A percentile compares a stretch with the other conserved stretches of the same genome.
Conservation (phyloP, 2,797 vertebrate species). For the Hippoglossus hippoglossus region DNA sequence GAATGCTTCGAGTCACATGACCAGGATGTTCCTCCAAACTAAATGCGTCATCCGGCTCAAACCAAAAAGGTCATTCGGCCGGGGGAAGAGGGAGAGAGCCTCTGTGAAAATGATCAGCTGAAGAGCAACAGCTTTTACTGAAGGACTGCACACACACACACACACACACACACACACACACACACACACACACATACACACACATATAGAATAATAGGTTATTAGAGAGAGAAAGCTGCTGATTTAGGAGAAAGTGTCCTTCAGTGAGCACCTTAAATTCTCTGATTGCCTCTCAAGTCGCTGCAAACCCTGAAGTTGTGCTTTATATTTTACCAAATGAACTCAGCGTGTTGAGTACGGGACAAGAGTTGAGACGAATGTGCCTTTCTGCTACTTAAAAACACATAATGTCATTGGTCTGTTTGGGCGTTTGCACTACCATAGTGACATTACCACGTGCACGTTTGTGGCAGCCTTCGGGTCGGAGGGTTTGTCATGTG, state of each 20-base stretch:
- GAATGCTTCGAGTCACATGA: conserved; percentile 80
- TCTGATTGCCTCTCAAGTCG: conserved; percentile 56
- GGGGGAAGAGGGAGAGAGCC: conserved; percentile 57
- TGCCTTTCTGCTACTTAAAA: conserved; percentile 78
- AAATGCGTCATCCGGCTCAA: conserved; percentile 84
- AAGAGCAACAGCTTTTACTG: conserved; percentile 62
- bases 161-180: conserved; percentile 21
- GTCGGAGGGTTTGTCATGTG: conserved; percentile 43
- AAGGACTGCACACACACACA: conserved; percentile 55
- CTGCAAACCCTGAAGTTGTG: conserved; percentile 44
- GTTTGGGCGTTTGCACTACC: conserved; percentile 80
- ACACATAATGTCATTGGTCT: conserved; percentile 61
- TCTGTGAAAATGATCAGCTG: conserved; percentile 65
- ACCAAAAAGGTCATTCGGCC: conserved; percentile 80
- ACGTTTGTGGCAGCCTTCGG: conserved; percentile 51
- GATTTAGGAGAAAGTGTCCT: conserved; percentile 71
- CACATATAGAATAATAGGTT: conserved; percentile 26
- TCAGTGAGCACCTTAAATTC: conserved; percentile 68
- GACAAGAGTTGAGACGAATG: conserved; percentile 62
- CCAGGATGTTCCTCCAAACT: conserved; percentile 82
- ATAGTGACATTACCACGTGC: conserved; percentile 53
- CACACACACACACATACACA: too few species aligned
- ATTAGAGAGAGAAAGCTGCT: conserved; percentile 65
- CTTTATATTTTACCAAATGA: conserved; percentile 60
- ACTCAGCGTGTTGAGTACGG: conserved; percentile 25